Evolutionary conservation across 2,888 invertebrate genomes (phyloP).

Genomic region (Neelides folsomi): DNA sequence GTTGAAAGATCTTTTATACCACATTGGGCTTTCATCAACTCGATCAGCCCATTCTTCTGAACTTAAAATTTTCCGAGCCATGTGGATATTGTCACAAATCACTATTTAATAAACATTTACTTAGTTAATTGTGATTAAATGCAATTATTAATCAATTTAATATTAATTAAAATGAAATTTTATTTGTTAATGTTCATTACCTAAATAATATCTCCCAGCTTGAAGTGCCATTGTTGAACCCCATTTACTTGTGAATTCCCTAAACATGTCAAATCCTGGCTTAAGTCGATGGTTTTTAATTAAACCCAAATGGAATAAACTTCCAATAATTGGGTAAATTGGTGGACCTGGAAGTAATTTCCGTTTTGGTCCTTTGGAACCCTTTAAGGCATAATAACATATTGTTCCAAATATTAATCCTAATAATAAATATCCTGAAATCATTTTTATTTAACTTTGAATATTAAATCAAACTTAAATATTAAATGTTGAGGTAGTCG

Average conservation of each 20-base stretch:
- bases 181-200: slow-evolving; percentile 3
- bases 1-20: slow-evolving; percentile 18
- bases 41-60: slow-evolving; percentile 23
- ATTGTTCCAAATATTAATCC: no score
- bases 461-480: no score
- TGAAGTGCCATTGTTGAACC: slow-evolving; percentile 15
- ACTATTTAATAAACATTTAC: slow-evolving; percentile 5
- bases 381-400: no score
- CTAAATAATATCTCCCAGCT: slow-evolving; percentile 10
- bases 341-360: neutral
- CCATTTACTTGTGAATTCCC: slow-evolving; percentile 6
- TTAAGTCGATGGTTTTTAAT: neutral
- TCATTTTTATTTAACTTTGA: no score
- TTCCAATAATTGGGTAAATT: neutral
- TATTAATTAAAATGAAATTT: neutral
- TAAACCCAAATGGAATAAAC: neutral
- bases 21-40: slow-evolving; percentile 13
- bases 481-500: no score
- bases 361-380: no score
- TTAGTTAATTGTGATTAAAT: no score
- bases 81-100: slow-evolving; percentile 14
- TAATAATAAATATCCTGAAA: no score
- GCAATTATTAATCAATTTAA: neutral
- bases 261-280: neutral
- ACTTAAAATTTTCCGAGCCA: slow-evolving; percentile 14